Conservation (phyloP, 1,140 invertebrate species). For the Drosophila chauvacae region DNA sequence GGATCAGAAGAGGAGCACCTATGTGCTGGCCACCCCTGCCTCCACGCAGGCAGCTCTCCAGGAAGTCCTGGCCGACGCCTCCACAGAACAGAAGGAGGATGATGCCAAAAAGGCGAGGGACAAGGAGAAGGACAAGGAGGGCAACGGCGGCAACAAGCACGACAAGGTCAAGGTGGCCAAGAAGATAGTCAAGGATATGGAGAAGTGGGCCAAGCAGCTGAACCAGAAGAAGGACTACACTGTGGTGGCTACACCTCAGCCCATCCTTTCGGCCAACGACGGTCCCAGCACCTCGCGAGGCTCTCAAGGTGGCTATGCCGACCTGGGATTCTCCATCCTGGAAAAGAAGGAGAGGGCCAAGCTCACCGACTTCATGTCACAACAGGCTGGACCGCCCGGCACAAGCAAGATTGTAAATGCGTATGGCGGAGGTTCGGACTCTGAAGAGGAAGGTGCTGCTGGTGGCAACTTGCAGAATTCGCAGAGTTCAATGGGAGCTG, state of each 20-base stretch:
- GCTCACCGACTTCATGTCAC: constrained; percentile 51
- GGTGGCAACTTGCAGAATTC: constrained; percentile 85
- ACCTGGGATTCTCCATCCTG: constrained; percentile 95
- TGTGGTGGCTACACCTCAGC: constrained; percentile 70
- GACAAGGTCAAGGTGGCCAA: constrained; percentile 99
- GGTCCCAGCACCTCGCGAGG: constrained; percentile 72
- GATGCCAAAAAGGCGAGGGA: constrained; percentile 85
- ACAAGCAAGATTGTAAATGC: constrained; percentile 88
- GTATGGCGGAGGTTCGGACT: constrained; percentile 87
- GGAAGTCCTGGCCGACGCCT: constrained; percentile 55
- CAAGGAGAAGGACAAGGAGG: constrained; percentile 73
- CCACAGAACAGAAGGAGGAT: constrained; percentile 50
- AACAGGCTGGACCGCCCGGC: constrained; percentile 13
- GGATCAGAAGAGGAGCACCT: constrained; percentile 93
- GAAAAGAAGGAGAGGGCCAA: constrained; percentile 86
- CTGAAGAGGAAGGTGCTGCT: constrained; percentile 71
- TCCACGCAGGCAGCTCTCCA: constrained; percentile 84
- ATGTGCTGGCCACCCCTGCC: constrained; percentile 89
- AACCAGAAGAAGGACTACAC: constrained; percentile 97
- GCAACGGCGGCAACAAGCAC: constrained; percentile 74
- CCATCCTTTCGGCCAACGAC: constrained; percentile 44
- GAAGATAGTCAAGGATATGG: constrained; percentile 98
- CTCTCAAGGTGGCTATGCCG: constrained; percentile 89
- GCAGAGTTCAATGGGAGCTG: background rate
- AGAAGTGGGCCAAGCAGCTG: constrained; percentile 97